Base-by-base conservation (phyloP, 2,888 invertebrate genomes). In the Bimastos eiseni region DNA sequence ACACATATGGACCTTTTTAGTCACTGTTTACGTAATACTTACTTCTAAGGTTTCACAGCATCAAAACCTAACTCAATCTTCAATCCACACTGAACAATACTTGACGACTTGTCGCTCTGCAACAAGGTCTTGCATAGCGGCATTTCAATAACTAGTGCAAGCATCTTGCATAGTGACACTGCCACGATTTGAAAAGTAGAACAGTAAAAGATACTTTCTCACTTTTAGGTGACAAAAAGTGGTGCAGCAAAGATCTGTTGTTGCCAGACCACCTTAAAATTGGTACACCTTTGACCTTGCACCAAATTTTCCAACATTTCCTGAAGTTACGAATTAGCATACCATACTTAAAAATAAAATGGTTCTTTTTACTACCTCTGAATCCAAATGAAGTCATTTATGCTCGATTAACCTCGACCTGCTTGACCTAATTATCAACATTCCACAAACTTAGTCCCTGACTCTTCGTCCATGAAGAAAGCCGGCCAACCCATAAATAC, bases 101-200 rank as follows among this genome's bases (percentile, higher is more conserved):
- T n/a, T 70, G 30, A 70, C 24, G 49, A 49, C 13, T n/a, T 70
- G n/a, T 55, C 55, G 5, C 55, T 55, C n/a, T n/a, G n/a, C 70
- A 30, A 70, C 70, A 70, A 70, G 70, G 70, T 70, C 70, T n/a
- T n/a, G 70, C 70, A 70, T n/a, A n/a, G n/a, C n/a, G n/a, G n/a
- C n/a, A n/a, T n/a, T n/a, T n/a, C n/a, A n/a, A n/a, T n/a, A n/a
- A n/a, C n/a, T n/a, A n/a, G n/a, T n/a, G n/a, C n/a, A n/a, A n/a
- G n/a, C n/a, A n/a, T n/a, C n/a, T n/a, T n/a, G n/a, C n/a, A n/a
- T n/a, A n/a, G n/a, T n/a, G n/a, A n/a, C n/a, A n/a, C n/a, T n/a
- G n/a, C n/a, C n/a, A n/a, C n/a, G n/a, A n/a, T n/a, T n/a, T n/a
- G n/a, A n/a, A n/a, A n/a, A n/a, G n/a, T n/a, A n/a, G n/a, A n/a